Base-by-base conservation (phyloP, 2,113 vertebrate species). In the Enhydra lutris region DNA sequence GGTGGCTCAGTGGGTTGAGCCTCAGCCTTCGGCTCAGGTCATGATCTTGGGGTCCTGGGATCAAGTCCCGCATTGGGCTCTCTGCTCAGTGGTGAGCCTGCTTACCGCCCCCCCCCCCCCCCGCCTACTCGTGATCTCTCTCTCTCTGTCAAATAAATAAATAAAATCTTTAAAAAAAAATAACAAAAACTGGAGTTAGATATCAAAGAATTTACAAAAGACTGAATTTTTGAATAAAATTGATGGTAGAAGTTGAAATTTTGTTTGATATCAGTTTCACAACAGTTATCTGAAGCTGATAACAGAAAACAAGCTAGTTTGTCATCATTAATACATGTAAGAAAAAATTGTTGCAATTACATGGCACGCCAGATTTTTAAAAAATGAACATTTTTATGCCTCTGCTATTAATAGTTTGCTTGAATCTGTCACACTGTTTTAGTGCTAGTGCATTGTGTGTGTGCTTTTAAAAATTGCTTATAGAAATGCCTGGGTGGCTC, bases 121-220 rank as follows among this genome's bases (percentile, higher is more conserved):
- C 3, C 13, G 0, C 14, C 50, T 52, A 52, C 50, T 52, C 15
- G 50, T 52, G 14, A 52, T 52, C 50, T 52, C 50, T 52, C 50
- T 50, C 14, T 52, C 14, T 52, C 14, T 52, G 14, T 52, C 50
- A 52, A 52, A 52, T 52, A 52, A 52, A 52, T 52, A 52, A 52
- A 52, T 52, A 52, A 52, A 52, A 52, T 52, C 15, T 52, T 52
- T 52, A 5, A 1, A 17, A 52, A 50, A 52, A 52, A 17, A 52
- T 12, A 52, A 52, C 50, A 52, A 42, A 89, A 83, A 67, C 26
- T 88, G 47, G n/a, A 85, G 7, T 79, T 61, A 31, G 17, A 10
- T 69, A 55, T 90, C 69, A 94, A 59, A 91, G 24, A 93, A 87
- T 91, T 97, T 84, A 69, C 13, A 83, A 78, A 94, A 81, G 24